These are phyloP conservation scores for Neotoxoptera formosana DNA, from an alignment of 1,140 invertebrate genomes.

Conservation along the genomic window DNA sequence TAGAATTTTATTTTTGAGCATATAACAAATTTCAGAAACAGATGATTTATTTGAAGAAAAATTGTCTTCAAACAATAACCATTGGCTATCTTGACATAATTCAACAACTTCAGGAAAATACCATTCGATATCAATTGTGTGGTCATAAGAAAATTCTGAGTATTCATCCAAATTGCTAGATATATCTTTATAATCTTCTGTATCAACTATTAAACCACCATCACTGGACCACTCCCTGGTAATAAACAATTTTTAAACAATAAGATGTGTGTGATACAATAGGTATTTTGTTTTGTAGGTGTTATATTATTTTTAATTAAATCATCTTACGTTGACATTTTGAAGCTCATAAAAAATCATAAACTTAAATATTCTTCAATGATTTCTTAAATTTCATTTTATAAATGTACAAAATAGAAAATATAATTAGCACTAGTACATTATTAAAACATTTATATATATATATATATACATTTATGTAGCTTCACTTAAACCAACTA, in stretches of 20 bases:
- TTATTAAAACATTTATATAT: too few species aligned
- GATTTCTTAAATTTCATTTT: background rate
- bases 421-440: background rate
- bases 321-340: background rate
- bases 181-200: background rate
- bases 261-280: background rate
- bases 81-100: background rate
- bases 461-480: background rate
- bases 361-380: background rate
- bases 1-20: slow-evolving; percentile 19
- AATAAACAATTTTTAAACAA: background rate
- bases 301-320: background rate
- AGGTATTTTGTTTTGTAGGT: background rate
- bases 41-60: background rate
- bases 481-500: background rate
- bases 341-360: background rate
- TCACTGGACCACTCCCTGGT: background rate
- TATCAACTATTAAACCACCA: slow-evolving; percentile 2
- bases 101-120: slow-evolving; percentile 37
- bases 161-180: background rate
- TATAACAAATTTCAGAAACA: slow-evolving; percentile 19
- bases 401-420: background rate
- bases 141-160: slow-evolving; percentile 3
- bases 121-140: slow-evolving; percentile 10
- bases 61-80: slow-evolving; percentile 15